These are phyloP conservation scores for Oplegnathus fasciatus DNA, from an alignment of 2,113 vertebrate species.

Conservation along the genomic window DNA sequence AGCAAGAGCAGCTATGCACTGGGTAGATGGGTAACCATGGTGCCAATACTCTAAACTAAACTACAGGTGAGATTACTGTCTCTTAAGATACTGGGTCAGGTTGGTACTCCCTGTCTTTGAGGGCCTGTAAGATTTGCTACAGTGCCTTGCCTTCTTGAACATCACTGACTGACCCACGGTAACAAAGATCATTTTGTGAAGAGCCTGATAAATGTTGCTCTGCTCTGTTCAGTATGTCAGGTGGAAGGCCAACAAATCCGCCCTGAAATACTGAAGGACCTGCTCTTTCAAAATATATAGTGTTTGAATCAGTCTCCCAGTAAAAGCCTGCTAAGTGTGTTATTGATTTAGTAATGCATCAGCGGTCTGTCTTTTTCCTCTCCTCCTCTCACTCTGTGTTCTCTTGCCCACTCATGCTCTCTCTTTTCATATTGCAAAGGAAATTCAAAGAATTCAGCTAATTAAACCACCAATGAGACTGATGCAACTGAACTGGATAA, in stretches of 20 bases:
- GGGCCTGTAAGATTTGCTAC: neutral
- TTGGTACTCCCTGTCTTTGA: neutral
- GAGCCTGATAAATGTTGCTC: neutral
- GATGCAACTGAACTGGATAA: neutral
- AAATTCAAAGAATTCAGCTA: slow-evolving; percentile 5
- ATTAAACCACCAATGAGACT: neutral
- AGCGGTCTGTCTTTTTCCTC: neutral
- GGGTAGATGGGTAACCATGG: too few relatives aligned
- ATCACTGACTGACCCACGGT: neutral
- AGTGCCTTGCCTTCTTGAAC: neutral
- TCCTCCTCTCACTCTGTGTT: neutral
- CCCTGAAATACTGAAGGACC: neutral
- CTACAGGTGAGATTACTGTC: neutral
- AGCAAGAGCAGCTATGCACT: neutral
- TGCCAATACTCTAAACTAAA: neutral
- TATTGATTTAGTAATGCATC: slow-evolving; percentile 54
- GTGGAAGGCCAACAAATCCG: neutral
- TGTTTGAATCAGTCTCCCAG: slow-evolving; percentile 22
- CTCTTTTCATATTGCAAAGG: neutral
- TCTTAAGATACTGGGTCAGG: neutral
- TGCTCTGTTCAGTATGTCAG: neutral
- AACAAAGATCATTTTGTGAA: neutral
- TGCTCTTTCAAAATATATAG: slow-evolving; percentile 12
- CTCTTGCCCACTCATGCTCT: neutral
- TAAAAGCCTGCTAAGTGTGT: slow-evolving; percentile 10